Base-by-base conservation (phyloP, 2,113 vertebrate species). In the Bubo bubo region DNA sequence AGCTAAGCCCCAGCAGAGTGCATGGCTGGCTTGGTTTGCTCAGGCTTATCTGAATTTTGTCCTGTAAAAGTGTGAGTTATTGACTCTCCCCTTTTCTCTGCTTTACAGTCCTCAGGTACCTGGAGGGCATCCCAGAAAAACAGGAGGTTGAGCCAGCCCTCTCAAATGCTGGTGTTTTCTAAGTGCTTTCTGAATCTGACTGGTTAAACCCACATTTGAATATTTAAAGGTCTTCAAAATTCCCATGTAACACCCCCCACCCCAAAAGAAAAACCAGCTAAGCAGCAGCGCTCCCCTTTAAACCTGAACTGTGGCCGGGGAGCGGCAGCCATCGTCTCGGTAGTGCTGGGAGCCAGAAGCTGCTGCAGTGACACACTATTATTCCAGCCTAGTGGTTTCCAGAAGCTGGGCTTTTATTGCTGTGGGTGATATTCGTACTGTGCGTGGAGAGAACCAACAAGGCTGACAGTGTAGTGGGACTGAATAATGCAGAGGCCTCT, bases 41-140 rank as follows among this genome's bases (percentile, higher is more conserved):
- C 64, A 83, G 89, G 67, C 95, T 96, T 95, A 93, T 95, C 95
- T 93, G 80, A 96, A 90, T 88, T 94, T 45, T 63, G 96, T 91
- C 92, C 96, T 94, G 96, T 75, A 93, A 91, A 88, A 94, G 88
- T 0, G 41, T 90, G 91, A 97, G 91, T 97, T 95, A 96, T 71
- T 89, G 84, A 83, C 91, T 95, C 88, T 94, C 27, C 49, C 88
- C 68, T 94, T 94, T 95, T 94, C 73, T 96, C 86, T 95, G 90
- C 94, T 95, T 95, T 96, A 55, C 62, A 93, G 88, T 94, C 85
- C 82, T 97, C 96, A 96, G 97, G 95, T 96, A 96, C 94, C 95
- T 97, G 97, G 96, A 97, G 96, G 93, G 67, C 95, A 94, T 97
- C 97, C 97, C 97, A 97, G 96, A 96, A 97, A 97, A 96, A 88